Evolutionary conservation across 2,797 vertebrate species (phyloP), one percentile per base, ranked within the genome.

Genomic region (Phoxinus dragarum): DNA sequence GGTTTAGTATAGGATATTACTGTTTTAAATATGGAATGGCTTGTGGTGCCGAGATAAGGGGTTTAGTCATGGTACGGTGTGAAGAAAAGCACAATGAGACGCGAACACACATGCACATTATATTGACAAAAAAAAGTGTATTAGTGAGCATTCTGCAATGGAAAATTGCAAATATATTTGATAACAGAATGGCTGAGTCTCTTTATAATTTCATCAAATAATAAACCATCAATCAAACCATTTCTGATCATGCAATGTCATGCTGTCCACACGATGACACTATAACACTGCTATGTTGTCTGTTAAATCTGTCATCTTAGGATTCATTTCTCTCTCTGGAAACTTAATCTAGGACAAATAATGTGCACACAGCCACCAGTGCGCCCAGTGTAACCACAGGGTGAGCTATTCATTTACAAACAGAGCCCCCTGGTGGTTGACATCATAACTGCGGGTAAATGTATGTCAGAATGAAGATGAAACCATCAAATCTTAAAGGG

Each of bases 391-490:
- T 34, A 69, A 59, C 54, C 36, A 31, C 40, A 68, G 12, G 19
- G 2, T 61, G n/a, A 85, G 73, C 9, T 27, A 69, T 86, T 68
- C 2, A 59, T 69, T 75, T 72, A 31, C 16, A 69, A 7, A 49
- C 1, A 82, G 75, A 74, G 85, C 85, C 85, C 52, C 71, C 85
- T 85, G 81, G 44, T 80, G 88, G 74, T 73, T 54, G 6, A 34
- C 2, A 27, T n/a, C 23, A 34, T 21, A 86, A 23, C 52, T 79
- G 78, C 83, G 19, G 2, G 52, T 47, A 69, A 12, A 19, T 38
- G 23, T 54, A 21, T 38, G 3, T 31, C 7, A 66, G 40, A 64
- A 79, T 34, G 10, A 80, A 34, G 77, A 49, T 80, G 6, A 14
- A 36, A 47, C 27, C n/a, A 73, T 73, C 3, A 78, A 61, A 38